These are phyloP conservation scores for Anadara kagoshimensis DNA, from an alignment of 1,140 invertebrate species.

Conservation along the genomic window DNA sequence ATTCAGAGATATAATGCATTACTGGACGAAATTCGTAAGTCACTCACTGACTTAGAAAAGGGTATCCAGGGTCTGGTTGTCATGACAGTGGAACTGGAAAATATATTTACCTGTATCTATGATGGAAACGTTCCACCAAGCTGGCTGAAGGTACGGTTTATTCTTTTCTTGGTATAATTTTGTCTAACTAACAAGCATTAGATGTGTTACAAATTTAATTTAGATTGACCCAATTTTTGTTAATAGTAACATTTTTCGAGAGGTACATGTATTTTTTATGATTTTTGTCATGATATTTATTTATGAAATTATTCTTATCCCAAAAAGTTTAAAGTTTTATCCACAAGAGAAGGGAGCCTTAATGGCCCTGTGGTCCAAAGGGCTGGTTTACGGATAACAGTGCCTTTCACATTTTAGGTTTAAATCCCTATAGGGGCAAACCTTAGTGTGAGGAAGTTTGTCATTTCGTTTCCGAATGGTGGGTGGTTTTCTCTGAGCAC, in stretches of 20 bases:
- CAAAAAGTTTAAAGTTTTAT: too few relatives aligned
- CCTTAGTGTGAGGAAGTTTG: too few relatives aligned
- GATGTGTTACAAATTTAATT: not conserved
- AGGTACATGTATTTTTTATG: not conserved
- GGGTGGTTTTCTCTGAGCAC: too few relatives aligned
- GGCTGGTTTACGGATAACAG: too few relatives aligned
- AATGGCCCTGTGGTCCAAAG: too few relatives aligned
- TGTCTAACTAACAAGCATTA: too few relatives aligned
- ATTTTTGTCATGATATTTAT: not conserved
- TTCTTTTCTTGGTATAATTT: not conserved
- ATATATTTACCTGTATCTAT: constrained; percentile 85
- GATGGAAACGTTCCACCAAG: constrained; percentile 84
- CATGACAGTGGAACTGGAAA: constrained; percentile 88
- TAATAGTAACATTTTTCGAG: not conserved
- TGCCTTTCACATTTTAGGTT: too few relatives aligned
- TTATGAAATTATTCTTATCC: too few relatives aligned
- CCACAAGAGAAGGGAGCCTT: too few relatives aligned
- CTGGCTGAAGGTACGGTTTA: constrained; percentile 82
- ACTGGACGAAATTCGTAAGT: constrained; percentile 76
- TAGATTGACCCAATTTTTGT: not conserved
- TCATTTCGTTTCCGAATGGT: too few relatives aligned
- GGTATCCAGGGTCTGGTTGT: constrained; percentile 88
- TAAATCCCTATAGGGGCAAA: too few relatives aligned
- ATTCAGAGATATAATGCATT: constrained; percentile 79
- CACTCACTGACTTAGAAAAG: constrained; percentile 81